Evolutionary conservation across 2,113 vertebrate genomes (phyloP).

Genomic region (Syngnathoides biaculeatus): DNA sequence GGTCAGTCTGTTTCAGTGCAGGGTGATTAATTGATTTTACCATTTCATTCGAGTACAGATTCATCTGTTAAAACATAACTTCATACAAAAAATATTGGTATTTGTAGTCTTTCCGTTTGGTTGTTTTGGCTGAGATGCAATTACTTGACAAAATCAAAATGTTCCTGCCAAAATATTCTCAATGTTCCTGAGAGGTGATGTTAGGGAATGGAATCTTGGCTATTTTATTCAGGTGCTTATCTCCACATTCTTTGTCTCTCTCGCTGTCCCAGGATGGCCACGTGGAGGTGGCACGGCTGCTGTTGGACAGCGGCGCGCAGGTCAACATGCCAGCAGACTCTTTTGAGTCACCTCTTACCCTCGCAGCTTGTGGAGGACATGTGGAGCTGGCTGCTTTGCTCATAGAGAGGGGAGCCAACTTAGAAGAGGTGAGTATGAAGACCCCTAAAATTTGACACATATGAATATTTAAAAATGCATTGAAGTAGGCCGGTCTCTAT

Average conservation of each 20-base stretch:
- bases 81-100: no score
- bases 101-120: no score
- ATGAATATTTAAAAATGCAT: not conserved
- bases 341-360: conserved; percentile 93
- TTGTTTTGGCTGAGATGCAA: no score
- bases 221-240: conserved; percentile 61
- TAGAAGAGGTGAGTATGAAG: conserved; percentile 80
- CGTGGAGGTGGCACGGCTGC: conserved; percentile 94
- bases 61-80: no score
- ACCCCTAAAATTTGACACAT: not conserved
- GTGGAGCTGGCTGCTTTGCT: conserved; percentile 94
- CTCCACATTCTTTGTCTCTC: conserved; percentile 59
- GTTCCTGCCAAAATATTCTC: no score
- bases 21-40: no score
- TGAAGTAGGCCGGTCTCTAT: not conserved
- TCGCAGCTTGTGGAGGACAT: conserved; percentile 95
- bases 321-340: conserved; percentile 99
- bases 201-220: no score
- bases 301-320: conserved; percentile 97
- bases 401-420: conserved; percentile 95
- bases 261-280: conserved; percentile 90
- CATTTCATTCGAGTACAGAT: no score
- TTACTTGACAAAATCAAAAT: no score
- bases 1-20: no score
- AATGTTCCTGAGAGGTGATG: no score